Evolutionary conservation across 2,113 vertebrate species (phyloP).

Genomic region (Sinocyclocheilus anophthalmus): DNA sequence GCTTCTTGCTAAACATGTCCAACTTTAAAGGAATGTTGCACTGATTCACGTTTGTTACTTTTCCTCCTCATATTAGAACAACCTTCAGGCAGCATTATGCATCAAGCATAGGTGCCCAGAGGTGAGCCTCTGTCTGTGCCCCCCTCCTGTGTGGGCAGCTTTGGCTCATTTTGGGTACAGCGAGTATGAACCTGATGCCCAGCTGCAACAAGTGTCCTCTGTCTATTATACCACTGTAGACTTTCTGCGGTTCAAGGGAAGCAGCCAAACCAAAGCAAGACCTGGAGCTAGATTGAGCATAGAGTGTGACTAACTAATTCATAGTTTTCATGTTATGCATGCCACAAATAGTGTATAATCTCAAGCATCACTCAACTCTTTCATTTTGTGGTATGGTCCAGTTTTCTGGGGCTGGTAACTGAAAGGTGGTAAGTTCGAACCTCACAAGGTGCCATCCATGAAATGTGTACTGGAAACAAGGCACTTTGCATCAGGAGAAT

Average conservation of each 20-base stretch:
- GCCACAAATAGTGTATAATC: constrained; percentile 11
- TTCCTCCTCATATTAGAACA: constrained; percentile 48
- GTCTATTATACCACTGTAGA: constrained; percentile 64
- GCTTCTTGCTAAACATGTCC: neutral
- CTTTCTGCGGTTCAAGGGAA: constrained; percentile 60
- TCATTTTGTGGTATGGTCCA: neutral
- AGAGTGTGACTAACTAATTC: constrained; percentile 15
- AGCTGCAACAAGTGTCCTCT: constrained; percentile 74
- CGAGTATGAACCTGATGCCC: constrained; percentile 50
- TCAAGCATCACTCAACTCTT: constrained; percentile 7
- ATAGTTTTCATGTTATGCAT: constrained; percentile 12
- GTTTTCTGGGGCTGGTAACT: neutral
- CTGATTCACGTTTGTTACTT: constrained; percentile 40
- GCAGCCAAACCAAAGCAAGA: constrained; percentile 71
- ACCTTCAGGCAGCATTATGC: constrained; percentile 44
- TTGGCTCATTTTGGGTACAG: constrained; percentile 42
- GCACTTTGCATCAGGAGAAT: neutral
- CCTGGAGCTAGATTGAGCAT: constrained; percentile 56
- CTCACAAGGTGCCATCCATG: constrained; percentile 4
- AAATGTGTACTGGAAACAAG: neutral
- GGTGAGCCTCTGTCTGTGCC: constrained; percentile 45
- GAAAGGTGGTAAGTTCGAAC: neutral
- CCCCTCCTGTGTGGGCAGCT: constrained; percentile 39
- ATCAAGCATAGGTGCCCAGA: constrained; percentile 36
- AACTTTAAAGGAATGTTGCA: neutral